phyloP scores from a whole-genome alignment of 2,888 invertebrate species.

The Cacoxenus indagator region DNA sequence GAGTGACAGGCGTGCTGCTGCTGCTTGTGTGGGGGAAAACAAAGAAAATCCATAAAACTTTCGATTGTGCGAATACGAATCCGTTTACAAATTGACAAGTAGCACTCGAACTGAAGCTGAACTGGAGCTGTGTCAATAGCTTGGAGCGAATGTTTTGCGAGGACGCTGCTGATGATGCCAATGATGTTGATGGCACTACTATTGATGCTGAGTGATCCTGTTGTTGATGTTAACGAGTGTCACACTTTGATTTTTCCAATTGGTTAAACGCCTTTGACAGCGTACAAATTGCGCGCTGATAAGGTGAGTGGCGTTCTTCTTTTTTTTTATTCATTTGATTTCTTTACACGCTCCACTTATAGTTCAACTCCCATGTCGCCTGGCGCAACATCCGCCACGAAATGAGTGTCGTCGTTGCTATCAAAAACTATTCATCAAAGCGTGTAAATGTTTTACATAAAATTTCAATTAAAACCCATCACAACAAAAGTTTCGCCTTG shows the following conservation, averaged over 20 bases:
- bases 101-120: not conserved
- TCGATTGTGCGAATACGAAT: constrained; percentile 7
- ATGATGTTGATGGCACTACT: not conserved
- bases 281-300: too few relatives aligned
- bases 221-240: not conserved
- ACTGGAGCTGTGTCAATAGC: not conserved
- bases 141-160: not conserved
- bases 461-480: constrained; percentile 54
- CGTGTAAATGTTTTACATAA: constrained; percentile 54
- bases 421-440: constrained; percentile 12
- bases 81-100: constrained; percentile 21
- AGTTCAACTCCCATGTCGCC: too few relatives aligned
- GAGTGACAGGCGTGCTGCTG: not conserved
- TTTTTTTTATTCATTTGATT: too few relatives aligned
- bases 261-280: too few relatives aligned
- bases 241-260: not conserved
- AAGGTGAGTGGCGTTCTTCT: too few relatives aligned
- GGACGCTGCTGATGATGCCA: not conserved
- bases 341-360: too few relatives aligned
- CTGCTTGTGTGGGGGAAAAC: not conserved
- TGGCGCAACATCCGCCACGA: too few relatives aligned
- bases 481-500: constrained; percentile 45
- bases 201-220: not conserved
- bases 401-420: not conserved
- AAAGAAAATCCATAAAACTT: constrained; percentile 9